Evolutionary conservation across 1,140 invertebrate species (phyloP).

Genomic region (Drosophila ficusphila): DNA sequence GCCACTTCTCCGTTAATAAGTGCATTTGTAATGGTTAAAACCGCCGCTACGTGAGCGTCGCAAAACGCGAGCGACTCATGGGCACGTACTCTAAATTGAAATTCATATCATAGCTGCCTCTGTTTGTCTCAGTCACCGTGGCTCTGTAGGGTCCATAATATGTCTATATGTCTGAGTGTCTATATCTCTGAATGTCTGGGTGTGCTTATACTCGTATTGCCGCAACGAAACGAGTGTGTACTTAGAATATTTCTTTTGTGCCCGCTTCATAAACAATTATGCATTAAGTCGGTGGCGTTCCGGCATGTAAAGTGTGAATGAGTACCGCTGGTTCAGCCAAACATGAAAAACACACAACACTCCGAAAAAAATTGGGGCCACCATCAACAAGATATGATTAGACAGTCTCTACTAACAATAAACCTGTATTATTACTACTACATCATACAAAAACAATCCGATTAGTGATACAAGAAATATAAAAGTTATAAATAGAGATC

Average conservation of each 20-base stretch:
- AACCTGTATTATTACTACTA: background rate
- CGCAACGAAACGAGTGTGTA: conserved; percentile 39
- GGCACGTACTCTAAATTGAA: conserved; percentile 76
- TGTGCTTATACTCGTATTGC: conserved; percentile 20
- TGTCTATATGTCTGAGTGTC: conserved; percentile 13
- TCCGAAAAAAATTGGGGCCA: background rate
- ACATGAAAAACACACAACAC: conserved; percentile 11
- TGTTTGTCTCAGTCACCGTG: conserved; percentile 42
- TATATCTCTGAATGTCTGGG: conserved; percentile 13
- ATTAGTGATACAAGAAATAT: too few relatives aligned
- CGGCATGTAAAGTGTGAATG: conserved; percentile 70
- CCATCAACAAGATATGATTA: background rate
- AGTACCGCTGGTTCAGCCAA: conserved; percentile 24
- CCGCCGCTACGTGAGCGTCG: conserved; percentile 56
- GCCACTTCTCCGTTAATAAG: conserved; percentile 50
- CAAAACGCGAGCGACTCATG: conserved; percentile 62
- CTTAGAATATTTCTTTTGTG: conserved; percentile 73
- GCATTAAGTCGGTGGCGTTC: conserved; percentile 65
- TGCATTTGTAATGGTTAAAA: conserved; percentile 51
- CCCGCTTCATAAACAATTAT: conserved; percentile 72
- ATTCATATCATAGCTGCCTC: conserved; percentile 73
- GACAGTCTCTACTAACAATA: background rate
- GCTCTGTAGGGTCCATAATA: conserved; percentile 6
- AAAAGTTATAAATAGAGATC: too few relatives aligned
- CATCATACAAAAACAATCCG: background rate